phyloP scores from a whole-genome alignment of 2,113 vertebrate genomes.

The Accipiter cooperii region DNA sequence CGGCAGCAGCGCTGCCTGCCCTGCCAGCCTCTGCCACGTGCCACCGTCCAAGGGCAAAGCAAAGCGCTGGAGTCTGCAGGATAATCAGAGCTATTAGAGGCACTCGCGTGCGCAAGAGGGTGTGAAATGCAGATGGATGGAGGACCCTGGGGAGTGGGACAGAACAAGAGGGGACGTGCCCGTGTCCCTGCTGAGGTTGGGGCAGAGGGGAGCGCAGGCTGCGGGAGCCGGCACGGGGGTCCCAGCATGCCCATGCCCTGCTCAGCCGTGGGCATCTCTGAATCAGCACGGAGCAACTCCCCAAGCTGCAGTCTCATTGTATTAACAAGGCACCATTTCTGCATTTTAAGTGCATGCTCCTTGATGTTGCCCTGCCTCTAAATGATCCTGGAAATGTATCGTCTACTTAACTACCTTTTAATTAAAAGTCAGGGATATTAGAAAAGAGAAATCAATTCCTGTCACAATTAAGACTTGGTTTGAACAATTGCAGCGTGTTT shows the following conservation, averaged over 20 bases:
- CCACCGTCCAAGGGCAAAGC: neutral
- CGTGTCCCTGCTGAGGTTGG: neutral
- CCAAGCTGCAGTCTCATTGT: neutral
- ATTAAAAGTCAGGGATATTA: slow-evolving; percentile 61
- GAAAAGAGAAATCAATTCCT: slow-evolving; percentile 55
- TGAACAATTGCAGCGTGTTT: slow-evolving; percentile 24
- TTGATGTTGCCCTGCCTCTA: neutral
- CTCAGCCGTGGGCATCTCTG: neutral
- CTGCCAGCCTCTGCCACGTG: neutral
- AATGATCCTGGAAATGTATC: slow-evolving; percentile 20
- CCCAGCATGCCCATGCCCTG: neutral
- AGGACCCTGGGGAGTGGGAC: neutral
- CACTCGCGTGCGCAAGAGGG: neutral
- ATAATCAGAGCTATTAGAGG: neutral
- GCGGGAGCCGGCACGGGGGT: neutral
- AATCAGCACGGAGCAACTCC: neutral
- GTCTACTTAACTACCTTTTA: slow-evolving; percentile 54
- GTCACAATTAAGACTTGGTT: slow-evolving; percentile 46
- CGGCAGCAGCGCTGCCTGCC: neutral
- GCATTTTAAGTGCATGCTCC: neutral
- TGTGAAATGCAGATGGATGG: slow-evolving; percentile 14
- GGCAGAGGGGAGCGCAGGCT: neutral
- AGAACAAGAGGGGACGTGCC: neutral
- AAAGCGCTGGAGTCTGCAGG: neutral
- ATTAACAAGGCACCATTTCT: neutral